Percentiles rank a stretch among this genome's conserved stretches.
phyloP scores from a whole-genome alignment of 2,113 vertebrate species.

The Mesembrinibis cayennensis region DNA sequence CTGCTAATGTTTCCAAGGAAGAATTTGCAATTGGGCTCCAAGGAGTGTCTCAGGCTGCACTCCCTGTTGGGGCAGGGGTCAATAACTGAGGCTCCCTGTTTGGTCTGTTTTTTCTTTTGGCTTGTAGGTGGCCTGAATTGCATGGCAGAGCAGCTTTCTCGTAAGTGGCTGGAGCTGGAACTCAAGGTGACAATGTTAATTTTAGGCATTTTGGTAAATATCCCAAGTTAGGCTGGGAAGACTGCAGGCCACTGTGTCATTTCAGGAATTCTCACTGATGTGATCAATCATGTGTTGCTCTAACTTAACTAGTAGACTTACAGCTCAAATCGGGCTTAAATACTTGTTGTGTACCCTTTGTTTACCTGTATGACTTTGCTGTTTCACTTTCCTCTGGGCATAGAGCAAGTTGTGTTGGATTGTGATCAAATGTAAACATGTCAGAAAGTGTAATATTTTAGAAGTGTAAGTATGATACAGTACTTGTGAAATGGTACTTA shows the following conservation, averaged over 20 bases:
- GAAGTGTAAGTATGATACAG: not conserved
- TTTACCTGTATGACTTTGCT: not conserved
- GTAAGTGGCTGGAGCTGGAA: not conserved
- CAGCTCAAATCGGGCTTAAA: not conserved
- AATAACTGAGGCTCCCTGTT: not conserved
- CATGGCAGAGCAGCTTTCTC: not conserved
- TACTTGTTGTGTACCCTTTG: not conserved
- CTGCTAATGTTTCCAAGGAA: not conserved
- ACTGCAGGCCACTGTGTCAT: not conserved
- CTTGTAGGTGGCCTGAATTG: not conserved
- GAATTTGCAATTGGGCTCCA: not conserved
- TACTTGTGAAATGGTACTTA: not conserved
- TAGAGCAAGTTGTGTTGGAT: not conserved
- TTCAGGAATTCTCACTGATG: not conserved
- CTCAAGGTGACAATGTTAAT: not conserved
- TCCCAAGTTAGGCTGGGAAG: not conserved
- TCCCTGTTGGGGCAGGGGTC: not conserved
- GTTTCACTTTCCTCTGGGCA: not conserved
- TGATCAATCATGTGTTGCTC: not conserved
- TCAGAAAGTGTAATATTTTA: not conserved
- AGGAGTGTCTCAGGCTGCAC: not conserved
- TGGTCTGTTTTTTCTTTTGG: not conserved
- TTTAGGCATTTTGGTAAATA: not conserved
- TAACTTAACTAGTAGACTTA: not conserved
- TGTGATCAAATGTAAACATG: not conserved